phyloP scores from a whole-genome alignment of 2,797 vertebrate genomes.

The Syngnathus acus region DNA sequence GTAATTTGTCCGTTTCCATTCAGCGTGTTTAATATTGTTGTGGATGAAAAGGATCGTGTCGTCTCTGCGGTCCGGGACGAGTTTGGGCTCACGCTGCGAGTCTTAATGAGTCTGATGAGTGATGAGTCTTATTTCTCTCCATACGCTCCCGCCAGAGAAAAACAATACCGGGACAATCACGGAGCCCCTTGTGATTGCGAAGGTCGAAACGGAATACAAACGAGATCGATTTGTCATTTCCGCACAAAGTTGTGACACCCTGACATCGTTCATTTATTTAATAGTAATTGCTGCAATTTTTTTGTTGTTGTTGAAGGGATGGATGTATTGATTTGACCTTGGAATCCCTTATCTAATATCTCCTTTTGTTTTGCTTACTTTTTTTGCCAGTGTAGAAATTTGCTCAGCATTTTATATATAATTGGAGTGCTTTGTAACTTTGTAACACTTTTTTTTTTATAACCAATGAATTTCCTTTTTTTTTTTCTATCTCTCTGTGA shows the following conservation, averaged over 20 bases:
- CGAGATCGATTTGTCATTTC: conserved; percentile 8
- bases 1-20: neutral
- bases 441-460: neutral
- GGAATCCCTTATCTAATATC: neutral
- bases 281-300: neutral
- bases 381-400: neutral
- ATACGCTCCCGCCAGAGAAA: conserved; percentile 8
- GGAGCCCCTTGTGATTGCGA: conserved; percentile 1
- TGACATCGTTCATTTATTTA: conserved; percentile 5
- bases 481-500: neutral
- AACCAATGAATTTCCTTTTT: neutral
- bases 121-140: conserved; percentile 10
- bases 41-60: neutral
- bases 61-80: neutral
- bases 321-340: conserved; percentile 3
- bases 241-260: conserved; percentile 2
- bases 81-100: neutral
- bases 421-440: neutral
- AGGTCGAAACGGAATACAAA: conserved; percentile 8
- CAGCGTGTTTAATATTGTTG: neutral
- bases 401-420: neutral
- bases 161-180: conserved; percentile 10
- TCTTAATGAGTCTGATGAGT: conserved; percentile 10
- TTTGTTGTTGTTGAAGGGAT: neutral
- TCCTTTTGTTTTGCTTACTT: neutral